These are phyloP conservation scores for Dinoponera quadriceps DNA, from an alignment of 1,140 invertebrate genomes.

Conservation along the genomic window DNA sequence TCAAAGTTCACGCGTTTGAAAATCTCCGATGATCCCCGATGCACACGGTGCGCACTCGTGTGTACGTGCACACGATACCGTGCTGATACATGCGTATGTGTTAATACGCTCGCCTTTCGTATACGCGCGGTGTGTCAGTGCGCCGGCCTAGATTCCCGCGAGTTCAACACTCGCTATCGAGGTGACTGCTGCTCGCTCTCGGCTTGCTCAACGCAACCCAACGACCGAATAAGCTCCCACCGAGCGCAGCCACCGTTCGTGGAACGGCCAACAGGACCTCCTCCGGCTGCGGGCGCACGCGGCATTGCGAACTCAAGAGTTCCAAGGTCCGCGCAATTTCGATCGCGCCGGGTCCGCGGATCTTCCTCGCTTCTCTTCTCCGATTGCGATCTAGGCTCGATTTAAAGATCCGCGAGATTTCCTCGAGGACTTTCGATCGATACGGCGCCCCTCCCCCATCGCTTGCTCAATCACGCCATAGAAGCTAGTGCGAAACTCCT, in stretches of 20 bases:
- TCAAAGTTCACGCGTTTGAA: constrained; percentile 16
- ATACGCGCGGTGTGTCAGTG: constrained; percentile 76
- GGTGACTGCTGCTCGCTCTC: constrained; percentile 83
- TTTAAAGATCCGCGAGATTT: too few relatives aligned
- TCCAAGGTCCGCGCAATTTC: neutral
- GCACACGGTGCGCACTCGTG: constrained; percentile 54
- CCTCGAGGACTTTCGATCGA: too few relatives aligned
- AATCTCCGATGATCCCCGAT: constrained; percentile 27
- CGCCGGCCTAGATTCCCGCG: constrained; percentile 84
- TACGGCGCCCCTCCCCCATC: too few relatives aligned
- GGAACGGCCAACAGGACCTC: constrained; percentile 64
- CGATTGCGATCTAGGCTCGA: too few relatives aligned
- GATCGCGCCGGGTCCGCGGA: too few relatives aligned
- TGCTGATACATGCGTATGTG: constrained; percentile 61
- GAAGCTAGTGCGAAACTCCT: too few relatives aligned
- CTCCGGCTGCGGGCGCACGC: constrained; percentile 28
- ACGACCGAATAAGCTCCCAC: constrained; percentile 79
- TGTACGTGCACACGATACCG: constrained; percentile 49
- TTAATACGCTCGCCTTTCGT: constrained; percentile 74
- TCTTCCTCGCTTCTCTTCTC: too few relatives aligned
- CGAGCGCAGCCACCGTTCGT: constrained; percentile 65
- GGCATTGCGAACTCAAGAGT: constrained; percentile 18
- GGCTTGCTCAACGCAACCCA: constrained; percentile 82
- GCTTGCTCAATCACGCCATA: too few relatives aligned
- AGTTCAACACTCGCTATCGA: constrained; percentile 86